phyloP scores from a whole-genome alignment of 2,113 vertebrate genomes.

The Seriola aureovittata region DNA sequence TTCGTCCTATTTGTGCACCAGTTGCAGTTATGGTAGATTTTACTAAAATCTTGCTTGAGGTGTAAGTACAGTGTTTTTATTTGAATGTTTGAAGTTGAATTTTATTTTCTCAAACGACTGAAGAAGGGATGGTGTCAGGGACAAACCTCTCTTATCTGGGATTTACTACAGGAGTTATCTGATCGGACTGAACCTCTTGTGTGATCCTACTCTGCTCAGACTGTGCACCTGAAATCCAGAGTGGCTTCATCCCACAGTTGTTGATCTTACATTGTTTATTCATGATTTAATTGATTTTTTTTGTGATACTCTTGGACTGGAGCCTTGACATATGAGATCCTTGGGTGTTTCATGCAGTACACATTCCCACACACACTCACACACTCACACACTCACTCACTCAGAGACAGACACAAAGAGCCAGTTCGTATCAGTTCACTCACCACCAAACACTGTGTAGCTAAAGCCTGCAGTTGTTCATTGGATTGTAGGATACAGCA shows the following conservation, averaged over 20 bases:
- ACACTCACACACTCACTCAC: slow-evolving; percentile 20
- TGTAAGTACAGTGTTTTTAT: background rate
- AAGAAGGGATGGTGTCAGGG: background rate
- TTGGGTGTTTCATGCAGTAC: slow-evolving; percentile 24
- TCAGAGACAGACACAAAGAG: background rate
- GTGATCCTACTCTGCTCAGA: background rate
- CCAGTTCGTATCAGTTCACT: slow-evolving; percentile 11
- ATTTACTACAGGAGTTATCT: background rate
- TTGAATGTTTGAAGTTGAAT: background rate
- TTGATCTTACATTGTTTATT: slow-evolving; percentile 71
- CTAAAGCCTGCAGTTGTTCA: slow-evolving; percentile 27
- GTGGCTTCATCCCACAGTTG: slow-evolving; percentile 36
- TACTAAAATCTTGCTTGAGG: background rate
- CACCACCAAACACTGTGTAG: slow-evolving; percentile 20
- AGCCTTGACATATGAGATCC: slow-evolving; percentile 60
- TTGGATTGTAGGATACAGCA: slow-evolving; percentile 33
- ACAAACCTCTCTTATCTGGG: background rate
- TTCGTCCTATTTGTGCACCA: background rate
- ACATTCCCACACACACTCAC: slow-evolving; percentile 27
- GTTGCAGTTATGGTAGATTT: background rate
- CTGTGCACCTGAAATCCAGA: slow-evolving; percentile 14
- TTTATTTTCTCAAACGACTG: background rate
- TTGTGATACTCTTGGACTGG: slow-evolving; percentile 38
- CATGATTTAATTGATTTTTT: slow-evolving; percentile 66
- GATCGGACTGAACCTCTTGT: background rate